Evolutionary conservation across 1,140 invertebrate genomes (phyloP).

Genomic region (Liolophura sinensis): DNA sequence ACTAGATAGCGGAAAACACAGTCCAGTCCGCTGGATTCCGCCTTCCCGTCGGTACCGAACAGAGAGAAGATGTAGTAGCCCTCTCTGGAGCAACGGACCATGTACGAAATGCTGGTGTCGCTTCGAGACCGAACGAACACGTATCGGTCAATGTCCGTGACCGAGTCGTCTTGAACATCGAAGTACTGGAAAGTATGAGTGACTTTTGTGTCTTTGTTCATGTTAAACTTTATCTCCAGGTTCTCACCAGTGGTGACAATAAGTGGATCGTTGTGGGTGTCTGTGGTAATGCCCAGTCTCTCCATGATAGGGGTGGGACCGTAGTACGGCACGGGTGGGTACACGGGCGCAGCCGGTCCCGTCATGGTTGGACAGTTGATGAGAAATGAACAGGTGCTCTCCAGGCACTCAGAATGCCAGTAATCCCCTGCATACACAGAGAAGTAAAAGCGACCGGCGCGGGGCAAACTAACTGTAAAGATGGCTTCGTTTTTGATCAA

Average conservation of each 20-base stretch:
- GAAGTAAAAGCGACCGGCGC: constrained; percentile 49
- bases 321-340: constrained; percentile 51
- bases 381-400: constrained; percentile 53
- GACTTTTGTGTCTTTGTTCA: constrained; percentile 43
- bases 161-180: constrained; percentile 41
- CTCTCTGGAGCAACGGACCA: constrained; percentile 51
- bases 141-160: constrained; percentile 51
- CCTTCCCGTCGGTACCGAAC: constrained; percentile 33
- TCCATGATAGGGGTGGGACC: constrained; percentile 51
- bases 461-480: constrained; percentile 48
- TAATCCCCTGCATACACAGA: constrained; percentile 51
- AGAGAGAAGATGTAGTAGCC: constrained; percentile 56
- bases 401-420: constrained; percentile 52
- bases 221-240: constrained; percentile 44
- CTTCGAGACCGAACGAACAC: constrained; percentile 48
- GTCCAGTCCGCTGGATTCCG: constrained; percentile 38
- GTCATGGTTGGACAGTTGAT: constrained; percentile 40
- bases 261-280: constrained; percentile 45
- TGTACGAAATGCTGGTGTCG: constrained; percentile 43
- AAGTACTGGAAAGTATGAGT: constrained; percentile 54
- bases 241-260: constrained; percentile 46
- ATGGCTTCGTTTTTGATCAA: constrained; percentile 50
- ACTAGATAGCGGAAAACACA: constrained; percentile 53
- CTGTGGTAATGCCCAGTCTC: constrained; percentile 35
- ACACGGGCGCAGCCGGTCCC: constrained; percentile 36